Percentiles rank a stretch among this genome's conserved stretches.
These are phyloP conservation scores for Fulica atra DNA, from an alignment of 2,113 vertebrate species.

Conservation along the genomic window DNA sequence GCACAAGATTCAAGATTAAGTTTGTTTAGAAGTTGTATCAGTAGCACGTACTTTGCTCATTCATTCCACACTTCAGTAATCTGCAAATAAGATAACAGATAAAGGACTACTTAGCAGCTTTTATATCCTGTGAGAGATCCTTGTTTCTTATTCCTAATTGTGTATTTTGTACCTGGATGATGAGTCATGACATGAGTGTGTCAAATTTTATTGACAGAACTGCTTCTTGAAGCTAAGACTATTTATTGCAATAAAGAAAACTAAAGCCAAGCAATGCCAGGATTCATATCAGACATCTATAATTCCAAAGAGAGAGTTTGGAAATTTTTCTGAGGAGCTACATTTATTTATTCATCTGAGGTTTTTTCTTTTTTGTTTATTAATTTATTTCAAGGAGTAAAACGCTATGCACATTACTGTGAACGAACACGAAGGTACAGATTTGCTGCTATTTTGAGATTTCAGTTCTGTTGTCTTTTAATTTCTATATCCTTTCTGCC, in stretches of 20 bases:
- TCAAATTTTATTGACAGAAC: background rate
- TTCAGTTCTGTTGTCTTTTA: constrained; percentile 56
- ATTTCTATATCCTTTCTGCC: constrained; percentile 27
- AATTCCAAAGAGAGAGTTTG: background rate
- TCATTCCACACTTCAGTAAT: background rate
- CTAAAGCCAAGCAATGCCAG: background rate
- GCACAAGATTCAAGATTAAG: background rate
- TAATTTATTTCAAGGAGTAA: background rate
- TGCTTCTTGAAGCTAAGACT: background rate
- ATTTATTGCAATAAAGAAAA: background rate
- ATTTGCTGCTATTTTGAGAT: constrained; percentile 75
- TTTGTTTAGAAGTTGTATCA: background rate
- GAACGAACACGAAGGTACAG: constrained; percentile 68
- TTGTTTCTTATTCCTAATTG: background rate
- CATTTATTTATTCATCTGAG: background rate
- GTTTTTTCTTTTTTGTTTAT: constrained; percentile 27
- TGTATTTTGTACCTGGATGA: background rate
- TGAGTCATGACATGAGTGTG: background rate
- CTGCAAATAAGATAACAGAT: background rate
- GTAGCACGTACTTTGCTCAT: background rate
- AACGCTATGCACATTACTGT: constrained; percentile 85
- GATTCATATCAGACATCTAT: background rate
- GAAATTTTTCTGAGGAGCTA: background rate
- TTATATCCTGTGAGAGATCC: background rate
- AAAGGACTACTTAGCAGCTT: background rate